Percentiles rank a stretch among this genome's conserved stretches.
These are phyloP conservation scores for Hermetia illucens DNA, from an alignment of 1,140 invertebrate species.

Conservation along the genomic window DNA sequence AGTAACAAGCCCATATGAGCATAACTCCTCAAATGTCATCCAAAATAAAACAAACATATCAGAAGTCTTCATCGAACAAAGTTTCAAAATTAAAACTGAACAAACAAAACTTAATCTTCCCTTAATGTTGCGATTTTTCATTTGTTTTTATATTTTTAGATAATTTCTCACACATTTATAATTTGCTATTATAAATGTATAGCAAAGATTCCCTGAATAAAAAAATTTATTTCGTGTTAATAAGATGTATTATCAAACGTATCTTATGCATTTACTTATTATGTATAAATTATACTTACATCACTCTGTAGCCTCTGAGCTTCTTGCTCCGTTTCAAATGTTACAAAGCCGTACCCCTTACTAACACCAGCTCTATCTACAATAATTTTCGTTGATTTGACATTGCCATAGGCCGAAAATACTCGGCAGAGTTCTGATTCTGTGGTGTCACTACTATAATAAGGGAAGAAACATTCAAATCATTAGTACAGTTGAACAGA, in stretches of 20 bases:
- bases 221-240: neutral
- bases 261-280: neutral
- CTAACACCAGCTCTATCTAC: constrained; percentile 84
- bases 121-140: constrained; percentile 9
- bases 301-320: constrained; percentile 58
- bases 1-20: too few relatives aligned
- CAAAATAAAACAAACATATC: too few relatives aligned
- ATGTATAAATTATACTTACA: constrained; percentile 26
- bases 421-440: constrained; percentile 69
- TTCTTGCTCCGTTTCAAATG: constrained; percentile 85
- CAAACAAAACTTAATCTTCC: constrained; percentile 10
- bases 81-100: constrained; percentile 7
- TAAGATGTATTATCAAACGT: neutral
- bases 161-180: constrained; percentile 1
- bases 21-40: too few relatives aligned
- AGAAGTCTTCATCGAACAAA: too few relatives aligned
- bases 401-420: constrained; percentile 76
- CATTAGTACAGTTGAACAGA: neutral
- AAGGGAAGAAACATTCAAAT: neutral
- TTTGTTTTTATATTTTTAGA: neutral
- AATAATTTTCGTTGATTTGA: constrained; percentile 89
- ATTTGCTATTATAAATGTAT: neutral
- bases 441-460: constrained; percentile 56
- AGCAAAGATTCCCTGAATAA: constrained; percentile 5
- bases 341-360: constrained; percentile 91